Percentiles rank a stretch among this genome's conserved stretches.
These are phyloP conservation scores for Rhagonycha lutea DNA, from an alignment of 2,888 invertebrate species.

Conservation along the genomic window DNA sequence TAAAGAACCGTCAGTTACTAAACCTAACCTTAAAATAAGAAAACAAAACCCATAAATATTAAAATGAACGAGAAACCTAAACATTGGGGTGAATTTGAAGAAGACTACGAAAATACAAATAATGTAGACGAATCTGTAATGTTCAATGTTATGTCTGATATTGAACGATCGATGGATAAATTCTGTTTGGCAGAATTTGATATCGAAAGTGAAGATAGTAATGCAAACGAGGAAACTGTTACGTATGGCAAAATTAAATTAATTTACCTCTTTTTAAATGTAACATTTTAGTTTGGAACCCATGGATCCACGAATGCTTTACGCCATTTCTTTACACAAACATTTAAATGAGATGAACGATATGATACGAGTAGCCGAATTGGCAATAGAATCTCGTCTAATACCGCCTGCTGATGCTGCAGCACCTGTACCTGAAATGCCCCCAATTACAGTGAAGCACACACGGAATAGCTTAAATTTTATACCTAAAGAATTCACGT, in stretches of 20 bases:
- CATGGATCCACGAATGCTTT: constrained; percentile 47
- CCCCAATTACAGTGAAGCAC: constrained; percentile 40
- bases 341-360: constrained; percentile 48
- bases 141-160: constrained; percentile 48
- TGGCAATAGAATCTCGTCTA: constrained; percentile 46
- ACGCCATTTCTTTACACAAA: constrained; percentile 50
- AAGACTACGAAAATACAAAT: background rate
- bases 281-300: constrained; percentile 42
- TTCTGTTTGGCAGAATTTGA: constrained; percentile 47
- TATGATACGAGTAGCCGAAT: constrained; percentile 46
- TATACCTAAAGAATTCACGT: constrained; percentile 46
- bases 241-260: constrained; percentile 33
- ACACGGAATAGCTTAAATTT: constrained; percentile 45
- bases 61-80: background rate
- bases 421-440: constrained; percentile 45
- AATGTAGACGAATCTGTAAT: constrained; percentile 11
- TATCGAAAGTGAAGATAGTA: constrained; percentile 37
- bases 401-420: constrained; percentile 47
- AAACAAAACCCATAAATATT: background rate
- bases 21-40: background rate
- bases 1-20: background rate
- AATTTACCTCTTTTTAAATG: background rate
- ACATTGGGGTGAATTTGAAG: constrained; percentile 23
- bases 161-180: constrained; percentile 49
- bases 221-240: constrained; percentile 36